Conservation (phyloP, 2,113 vertebrate species). For the Lagopus leucura region DNA sequence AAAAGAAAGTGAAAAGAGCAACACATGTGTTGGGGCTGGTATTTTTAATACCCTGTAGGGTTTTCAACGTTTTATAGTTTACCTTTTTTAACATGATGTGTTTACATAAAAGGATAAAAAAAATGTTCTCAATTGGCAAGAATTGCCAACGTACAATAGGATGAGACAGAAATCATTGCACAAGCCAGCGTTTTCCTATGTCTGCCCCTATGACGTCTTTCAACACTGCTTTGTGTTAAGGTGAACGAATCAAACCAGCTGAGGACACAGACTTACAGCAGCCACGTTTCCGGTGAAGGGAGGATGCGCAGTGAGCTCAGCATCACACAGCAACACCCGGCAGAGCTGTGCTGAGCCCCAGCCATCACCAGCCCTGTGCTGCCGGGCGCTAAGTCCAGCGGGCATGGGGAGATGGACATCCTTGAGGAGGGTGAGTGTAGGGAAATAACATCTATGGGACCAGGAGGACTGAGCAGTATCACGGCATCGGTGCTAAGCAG, state of each 20-base stretch:
- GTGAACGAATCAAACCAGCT: neutral
- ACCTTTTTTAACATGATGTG: conserved; percentile 31
- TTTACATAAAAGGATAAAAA: conserved; percentile 42
- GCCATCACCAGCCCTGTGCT: neutral
- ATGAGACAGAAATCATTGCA: conserved; percentile 25
- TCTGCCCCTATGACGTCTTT: neutral
- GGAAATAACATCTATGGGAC: neutral
- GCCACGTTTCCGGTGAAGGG: neutral
- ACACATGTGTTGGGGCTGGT: neutral
- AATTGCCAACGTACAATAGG: neutral
- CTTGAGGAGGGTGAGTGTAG: neutral
- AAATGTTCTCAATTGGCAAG: neutral
- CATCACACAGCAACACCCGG: neutral
- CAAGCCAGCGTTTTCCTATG: conserved; percentile 15
- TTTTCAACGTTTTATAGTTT: conserved; percentile 43
- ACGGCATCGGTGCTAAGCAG: neutral
- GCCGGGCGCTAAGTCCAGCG: too few relatives aligned
- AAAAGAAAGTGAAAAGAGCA: conserved; percentile 65
- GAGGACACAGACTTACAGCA: neutral
- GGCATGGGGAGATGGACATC: neutral
- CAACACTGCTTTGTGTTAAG: neutral
- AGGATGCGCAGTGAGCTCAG: neutral
- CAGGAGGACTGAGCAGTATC: neutral
- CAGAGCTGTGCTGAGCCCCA: neutral
- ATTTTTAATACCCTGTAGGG: conserved; percentile 58